Conservation (phyloP, 2,113 vertebrate species). For the Upupa epops region DNA sequence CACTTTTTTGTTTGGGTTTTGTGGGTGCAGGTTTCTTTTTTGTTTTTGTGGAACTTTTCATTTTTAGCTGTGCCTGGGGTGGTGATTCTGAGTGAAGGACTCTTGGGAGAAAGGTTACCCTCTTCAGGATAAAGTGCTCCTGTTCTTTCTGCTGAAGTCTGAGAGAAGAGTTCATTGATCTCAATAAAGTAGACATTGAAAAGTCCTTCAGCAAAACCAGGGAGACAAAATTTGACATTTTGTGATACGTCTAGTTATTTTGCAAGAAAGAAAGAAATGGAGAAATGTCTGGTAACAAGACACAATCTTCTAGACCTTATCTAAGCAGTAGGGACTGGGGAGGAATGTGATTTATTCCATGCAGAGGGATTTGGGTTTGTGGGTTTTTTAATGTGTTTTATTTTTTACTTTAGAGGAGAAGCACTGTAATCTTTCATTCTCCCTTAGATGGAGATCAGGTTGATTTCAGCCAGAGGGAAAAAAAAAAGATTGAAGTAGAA, state of each 20-base stretch:
- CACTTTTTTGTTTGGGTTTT: background rate
- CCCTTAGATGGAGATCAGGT: background rate
- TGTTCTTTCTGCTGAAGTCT: background rate
- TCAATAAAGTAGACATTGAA: background rate
- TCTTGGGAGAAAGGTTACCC: background rate
- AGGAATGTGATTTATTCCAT: background rate
- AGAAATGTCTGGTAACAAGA: background rate
- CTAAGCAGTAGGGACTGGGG: background rate
- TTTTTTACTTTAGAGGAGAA: background rate
- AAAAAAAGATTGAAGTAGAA: background rate
- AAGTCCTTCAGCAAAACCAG: background rate
- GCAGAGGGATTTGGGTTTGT: accelerated
- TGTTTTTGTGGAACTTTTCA: background rate
- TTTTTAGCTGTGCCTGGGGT: background rate
- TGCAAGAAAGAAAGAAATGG: background rate
- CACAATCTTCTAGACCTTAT: background rate
- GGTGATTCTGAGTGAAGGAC: background rate
- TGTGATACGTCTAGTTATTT: background rate
- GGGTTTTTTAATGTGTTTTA: background rate
- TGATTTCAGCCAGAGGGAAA: background rate
- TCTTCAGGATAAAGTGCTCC: background rate
- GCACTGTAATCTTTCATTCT: background rate
- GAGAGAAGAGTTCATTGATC: slow-evolving; percentile 25
- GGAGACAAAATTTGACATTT: background rate
- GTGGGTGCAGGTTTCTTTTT: background rate